phyloP scores from a whole-genome alignment of 2,888 invertebrate genomes.

The Hirtodrosophila alboralis region DNA sequence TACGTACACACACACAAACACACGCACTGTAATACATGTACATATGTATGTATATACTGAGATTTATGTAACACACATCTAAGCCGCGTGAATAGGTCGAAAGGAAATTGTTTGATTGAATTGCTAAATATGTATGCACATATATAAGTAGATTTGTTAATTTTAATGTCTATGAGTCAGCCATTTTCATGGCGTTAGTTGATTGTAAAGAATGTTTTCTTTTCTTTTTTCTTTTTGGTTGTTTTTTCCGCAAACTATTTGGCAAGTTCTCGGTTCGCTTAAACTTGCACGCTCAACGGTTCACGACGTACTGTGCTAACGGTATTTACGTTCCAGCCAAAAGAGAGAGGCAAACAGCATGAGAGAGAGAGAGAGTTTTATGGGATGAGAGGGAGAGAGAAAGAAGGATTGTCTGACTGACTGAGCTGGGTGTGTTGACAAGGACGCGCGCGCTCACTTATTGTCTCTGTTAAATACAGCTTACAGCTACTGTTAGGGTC shows the following conservation, averaged over 20 bases:
- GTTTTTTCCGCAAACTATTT: constrained; percentile 24
- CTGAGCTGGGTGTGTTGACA: constrained; percentile 12
- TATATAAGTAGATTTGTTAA: neutral
- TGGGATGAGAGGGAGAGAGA: constrained; percentile 11
- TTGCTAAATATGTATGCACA: neutral
- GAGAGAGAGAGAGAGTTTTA: constrained; percentile 7
- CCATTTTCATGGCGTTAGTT: constrained; percentile 47
- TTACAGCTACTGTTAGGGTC: constrained; percentile 15
- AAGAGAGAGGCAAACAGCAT: constrained; percentile 30
- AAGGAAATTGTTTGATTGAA: constrained; percentile 5
- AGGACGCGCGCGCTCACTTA: constrained; percentile 25
- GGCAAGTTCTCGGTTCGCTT: constrained; percentile 28
- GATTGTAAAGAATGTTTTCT: constrained; percentile 30
- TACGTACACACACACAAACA: constrained; percentile 17
- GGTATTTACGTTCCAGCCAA: constrained; percentile 57
- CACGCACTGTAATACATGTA: constrained; percentile 20
- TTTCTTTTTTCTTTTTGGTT: constrained; percentile 7
- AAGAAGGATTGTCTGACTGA: constrained; percentile 14
- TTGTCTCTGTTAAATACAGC: constrained; percentile 7
- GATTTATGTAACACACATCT: constrained; percentile 73
- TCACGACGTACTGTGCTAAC: constrained; percentile 77
- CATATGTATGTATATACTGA: constrained; percentile 31
- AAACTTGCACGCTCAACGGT: constrained; percentile 77
- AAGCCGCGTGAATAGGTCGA: constrained; percentile 26
- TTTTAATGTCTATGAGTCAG: constrained; percentile 23